Base-by-base conservation (phyloP, 2,797 vertebrate species). In the Rhinichthys osculus region DNA sequence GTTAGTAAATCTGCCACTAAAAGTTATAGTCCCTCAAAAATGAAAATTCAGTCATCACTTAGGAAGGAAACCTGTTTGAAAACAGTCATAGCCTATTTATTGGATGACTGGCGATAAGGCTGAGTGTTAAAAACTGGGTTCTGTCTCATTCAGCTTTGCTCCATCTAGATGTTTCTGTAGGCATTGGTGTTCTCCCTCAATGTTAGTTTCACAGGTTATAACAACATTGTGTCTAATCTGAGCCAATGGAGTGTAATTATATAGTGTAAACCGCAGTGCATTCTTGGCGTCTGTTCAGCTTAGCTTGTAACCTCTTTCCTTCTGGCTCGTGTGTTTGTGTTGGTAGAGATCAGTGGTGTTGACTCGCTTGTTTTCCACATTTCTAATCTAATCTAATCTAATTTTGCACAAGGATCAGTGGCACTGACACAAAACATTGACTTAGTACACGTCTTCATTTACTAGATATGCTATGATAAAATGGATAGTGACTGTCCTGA, bases 191-290 rank as follows among this genome's bases (percentile, higher is more conserved):
- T 82, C 70, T 66, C 64, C 72, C 59, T 64, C 27, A 77, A 85
- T 66, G 71, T 78, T 85, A 84, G 47, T 84, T 80, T 78, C 87
- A 87, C 64, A 87, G 87, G 88, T 92, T 78, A 82, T 89, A 82
- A 74, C 88, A 91, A 74, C 88, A 91, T 90, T 91, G 90, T 64
- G 88, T 88, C 91, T 90, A 88, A 89, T 86, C 77, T 87, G 86
- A 91, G 87, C 87, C 90, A 85, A 89, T 86, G 52, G 83, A 84
- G 84, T 59, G 78, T 87, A 91, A 92, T 93, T 91, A 92, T 66
- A 89, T 50, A 84, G 67, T 87, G 81, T 74, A 87, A 84, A 90
- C 89, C 83, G 11, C 88, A 88, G 79, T 83, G 81, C 73, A 87
- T 91, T 91, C 87, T 87, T 90, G 88, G 90, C 88, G 70, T 66